Evolutionary conservation across 1,140 invertebrate genomes (phyloP), one percentile per base, ranked within the genome.

Genomic region (Stegodyphus dumicola): DNA sequence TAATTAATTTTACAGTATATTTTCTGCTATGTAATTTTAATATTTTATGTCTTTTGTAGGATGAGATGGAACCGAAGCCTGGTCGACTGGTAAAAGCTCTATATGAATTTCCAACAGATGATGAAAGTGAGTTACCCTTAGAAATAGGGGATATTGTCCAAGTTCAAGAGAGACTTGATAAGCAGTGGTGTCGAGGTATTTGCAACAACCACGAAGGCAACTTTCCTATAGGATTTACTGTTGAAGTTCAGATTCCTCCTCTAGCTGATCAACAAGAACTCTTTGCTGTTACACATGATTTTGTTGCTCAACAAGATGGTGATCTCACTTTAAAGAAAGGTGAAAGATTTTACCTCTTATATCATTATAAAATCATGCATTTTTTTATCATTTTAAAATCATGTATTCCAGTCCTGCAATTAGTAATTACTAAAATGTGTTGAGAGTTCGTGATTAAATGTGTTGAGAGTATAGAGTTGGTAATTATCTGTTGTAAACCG

Each of bases 321-420:
- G 88, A 88, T 73, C 52, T 88, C 11, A 73, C 76, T n/a, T 85
- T 88, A 49, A 56, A 85, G 17, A 78, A 60, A 69, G 88, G 88
- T 86, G 17, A 60, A n/a, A 54, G 17, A 48, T 60, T 9, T 11
- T 56, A 54, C 33, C 33, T 75, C 3, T 33, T 33, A 33, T 1
- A 33, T 33, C 33, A 33, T 33, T 33, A 3, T 33, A 33, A 33
- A 33, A 33, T 33, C 33, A 33, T 33, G 33, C 33, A 33, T 33
- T 33, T 33, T n/a, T 33, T 33, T 33, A 33, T 33, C 33, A 33
- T 33, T 33, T 1, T 33, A 33, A 33, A 33, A 33, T 33, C 33
- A 33, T 33, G 33, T 33, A 33, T 33, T 33, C 33, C 33, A 33
- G 3, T 33, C 33, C 3, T 33, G 33, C 33, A 3, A 33, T 33